phyloP scores from a whole-genome alignment of 2,797 vertebrate genomes.

The Momotus momota region DNA sequence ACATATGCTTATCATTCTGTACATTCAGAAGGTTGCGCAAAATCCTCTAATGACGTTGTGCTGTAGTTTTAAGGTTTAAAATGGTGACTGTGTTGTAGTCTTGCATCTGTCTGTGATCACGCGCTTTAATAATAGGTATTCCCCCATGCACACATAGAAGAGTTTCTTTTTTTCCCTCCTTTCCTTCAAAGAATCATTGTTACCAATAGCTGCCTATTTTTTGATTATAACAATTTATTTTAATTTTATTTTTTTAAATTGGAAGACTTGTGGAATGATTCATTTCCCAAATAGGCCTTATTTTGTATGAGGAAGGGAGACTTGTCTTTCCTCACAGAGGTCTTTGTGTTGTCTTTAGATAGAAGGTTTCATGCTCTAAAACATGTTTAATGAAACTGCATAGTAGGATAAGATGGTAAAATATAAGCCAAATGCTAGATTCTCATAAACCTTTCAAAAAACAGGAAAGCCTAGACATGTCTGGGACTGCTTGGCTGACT shows the following conservation, averaged over 20 bases:
- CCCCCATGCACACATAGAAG: fast-evolving
- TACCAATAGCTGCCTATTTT: background rate
- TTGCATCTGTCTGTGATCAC: background rate
- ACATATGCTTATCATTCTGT: fast-evolving
- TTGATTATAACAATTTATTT: background rate
- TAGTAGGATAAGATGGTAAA: background rate
- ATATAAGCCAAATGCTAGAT: background rate
- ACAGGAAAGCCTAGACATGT: background rate
- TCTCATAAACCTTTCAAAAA: background rate
- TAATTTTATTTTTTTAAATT: background rate
- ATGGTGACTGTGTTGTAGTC: background rate
- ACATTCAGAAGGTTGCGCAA: background rate
- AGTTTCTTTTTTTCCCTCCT: background rate
- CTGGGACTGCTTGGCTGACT: background rate
- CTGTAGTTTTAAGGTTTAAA: background rate
- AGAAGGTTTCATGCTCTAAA: background rate
- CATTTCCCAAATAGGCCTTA: background rate
- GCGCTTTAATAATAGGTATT: background rate
- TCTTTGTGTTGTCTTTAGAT: background rate
- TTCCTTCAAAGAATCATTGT: background rate
- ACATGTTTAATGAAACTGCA: background rate
- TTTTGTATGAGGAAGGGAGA: background rate
- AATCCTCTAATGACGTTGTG: background rate
- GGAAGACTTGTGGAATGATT: background rate
- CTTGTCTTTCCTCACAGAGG: background rate